These are phyloP conservation scores for Stramonita haemastoma DNA, from an alignment of 2,888 invertebrate species.

Conservation along the genomic window DNA sequence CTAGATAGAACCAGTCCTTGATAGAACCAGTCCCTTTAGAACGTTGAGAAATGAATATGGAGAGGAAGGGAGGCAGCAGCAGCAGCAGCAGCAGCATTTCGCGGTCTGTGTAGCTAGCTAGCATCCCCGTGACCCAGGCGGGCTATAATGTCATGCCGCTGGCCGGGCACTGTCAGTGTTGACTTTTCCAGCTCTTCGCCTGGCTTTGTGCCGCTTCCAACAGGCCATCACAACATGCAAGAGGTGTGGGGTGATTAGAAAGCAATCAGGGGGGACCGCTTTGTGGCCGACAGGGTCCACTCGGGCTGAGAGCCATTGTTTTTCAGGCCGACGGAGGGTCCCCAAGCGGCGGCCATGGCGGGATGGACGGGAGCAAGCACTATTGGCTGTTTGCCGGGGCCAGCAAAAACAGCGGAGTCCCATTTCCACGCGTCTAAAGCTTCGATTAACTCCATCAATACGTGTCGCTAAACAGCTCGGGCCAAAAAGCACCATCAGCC, in stretches of 20 bases:
- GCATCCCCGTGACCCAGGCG: not conserved
- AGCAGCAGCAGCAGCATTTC: not conserved
- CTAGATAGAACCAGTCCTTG: no score
- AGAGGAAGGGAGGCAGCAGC: no score
- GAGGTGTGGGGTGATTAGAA: conserved; percentile 26
- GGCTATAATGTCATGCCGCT: not conserved
- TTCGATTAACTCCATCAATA: conserved; percentile 34
- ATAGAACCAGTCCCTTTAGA: no score
- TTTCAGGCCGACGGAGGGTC: conserved; percentile 1
- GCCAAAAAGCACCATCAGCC: conserved; percentile 24
- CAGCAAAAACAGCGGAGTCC: conserved; percentile 19
- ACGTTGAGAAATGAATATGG: no score
- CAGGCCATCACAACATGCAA: conserved; percentile 9
- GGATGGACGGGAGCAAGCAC: not conserved
- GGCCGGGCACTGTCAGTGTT: not conserved
- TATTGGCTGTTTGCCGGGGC: conserved; percentile 20
- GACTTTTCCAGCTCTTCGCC: conserved; percentile 18
- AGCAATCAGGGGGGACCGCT: conserved; percentile 14
- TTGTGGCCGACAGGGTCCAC: not conserved
- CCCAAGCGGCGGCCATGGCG: not conserved
- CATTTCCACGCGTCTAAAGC: conserved; percentile 24
- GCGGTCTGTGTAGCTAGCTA: not conserved
- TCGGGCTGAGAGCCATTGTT: conserved; percentile 14
- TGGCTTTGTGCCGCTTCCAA: conserved; percentile 27
- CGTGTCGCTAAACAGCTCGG: conserved; percentile 16